Evolutionary conservation across 2,113 vertebrate species (phyloP).

Genomic region (Sander lucioperca): DNA sequence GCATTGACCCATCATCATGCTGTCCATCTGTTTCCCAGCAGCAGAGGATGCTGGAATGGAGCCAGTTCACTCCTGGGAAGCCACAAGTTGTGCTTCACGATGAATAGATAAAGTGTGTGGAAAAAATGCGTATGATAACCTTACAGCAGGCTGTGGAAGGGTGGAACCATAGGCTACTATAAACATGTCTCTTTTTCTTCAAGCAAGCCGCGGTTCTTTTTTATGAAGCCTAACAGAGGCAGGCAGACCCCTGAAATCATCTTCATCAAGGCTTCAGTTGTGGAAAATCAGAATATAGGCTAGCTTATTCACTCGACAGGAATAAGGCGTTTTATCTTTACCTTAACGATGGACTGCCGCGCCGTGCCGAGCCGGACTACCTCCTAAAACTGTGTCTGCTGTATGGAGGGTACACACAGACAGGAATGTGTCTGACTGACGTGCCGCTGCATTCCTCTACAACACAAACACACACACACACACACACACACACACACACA

Average conservation of each 20-base stretch:
- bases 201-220: background rate
- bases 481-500: no score
- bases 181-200: background rate
- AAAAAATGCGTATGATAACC: background rate
- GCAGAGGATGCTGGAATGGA: background rate
- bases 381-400: background rate
- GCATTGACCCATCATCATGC: background rate
- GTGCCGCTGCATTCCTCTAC: conserved; percentile 53
- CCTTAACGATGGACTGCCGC: conserved; percentile 9
- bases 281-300: background rate
- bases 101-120: background rate
- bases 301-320: background rate
- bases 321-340: conserved; percentile 1
- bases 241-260: background rate
- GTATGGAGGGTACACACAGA: conserved; percentile 17
- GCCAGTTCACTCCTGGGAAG: conserved; percentile 27
- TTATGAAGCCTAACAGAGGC: background rate
- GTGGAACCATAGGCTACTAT: background rate
- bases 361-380: background rate
- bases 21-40: background rate
- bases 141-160: conserved; percentile 2
- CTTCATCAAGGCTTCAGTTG: background rate
- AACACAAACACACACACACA: background rate
- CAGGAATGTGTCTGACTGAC: conserved; percentile 7
- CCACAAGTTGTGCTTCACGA: conserved; percentile 64